A percentile compares a stretch with the other conserved stretches of the same genome.
phyloP scores from a whole-genome alignment of 2,888 invertebrate genomes.

The Endotricha flammealis region DNA sequence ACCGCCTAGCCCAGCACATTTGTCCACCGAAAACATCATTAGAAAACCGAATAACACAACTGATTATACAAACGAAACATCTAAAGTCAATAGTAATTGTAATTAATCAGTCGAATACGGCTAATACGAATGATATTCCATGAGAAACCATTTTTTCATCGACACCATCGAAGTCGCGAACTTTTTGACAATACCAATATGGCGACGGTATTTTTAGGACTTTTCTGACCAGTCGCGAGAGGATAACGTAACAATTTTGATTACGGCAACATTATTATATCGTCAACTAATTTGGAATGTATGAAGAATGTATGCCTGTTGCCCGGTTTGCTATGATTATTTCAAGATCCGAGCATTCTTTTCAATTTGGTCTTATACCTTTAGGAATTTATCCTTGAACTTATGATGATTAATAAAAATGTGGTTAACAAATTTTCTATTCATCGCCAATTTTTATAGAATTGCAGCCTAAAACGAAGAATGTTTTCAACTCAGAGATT shows the following conservation, averaged over 20 bases:
- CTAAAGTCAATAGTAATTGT: conserved; percentile 61
- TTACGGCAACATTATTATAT: conserved; percentile 41
- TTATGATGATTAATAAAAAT: no score
- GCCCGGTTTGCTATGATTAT: no score
- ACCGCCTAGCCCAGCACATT: conserved; percentile 60
- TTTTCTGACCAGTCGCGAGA: conserved; percentile 63
- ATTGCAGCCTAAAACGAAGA: no score
- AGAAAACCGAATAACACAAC: conserved; percentile 59
- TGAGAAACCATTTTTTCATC: conserved; percentile 72
- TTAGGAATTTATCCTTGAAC: no score
- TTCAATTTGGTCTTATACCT: no score
- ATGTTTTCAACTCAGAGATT: no score
- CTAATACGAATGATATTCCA: conserved; percentile 49
- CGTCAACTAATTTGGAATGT: no score
- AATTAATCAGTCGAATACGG: conserved; percentile 54
- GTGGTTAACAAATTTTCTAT: no score
- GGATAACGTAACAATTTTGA: conserved; percentile 46
- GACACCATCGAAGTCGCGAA: conserved; percentile 62
- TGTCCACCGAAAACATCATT: conserved; percentile 74
- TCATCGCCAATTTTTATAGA: no score
- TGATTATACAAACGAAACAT: conserved; percentile 63
- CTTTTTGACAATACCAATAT: conserved; percentile 79
- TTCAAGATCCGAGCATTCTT: no score
- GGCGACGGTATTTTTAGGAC: conserved; percentile 77
- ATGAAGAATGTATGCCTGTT: no score